phyloP scores from a whole-genome alignment of 2,888 invertebrate species.

The Pyrrhosoma nymphula region DNA sequence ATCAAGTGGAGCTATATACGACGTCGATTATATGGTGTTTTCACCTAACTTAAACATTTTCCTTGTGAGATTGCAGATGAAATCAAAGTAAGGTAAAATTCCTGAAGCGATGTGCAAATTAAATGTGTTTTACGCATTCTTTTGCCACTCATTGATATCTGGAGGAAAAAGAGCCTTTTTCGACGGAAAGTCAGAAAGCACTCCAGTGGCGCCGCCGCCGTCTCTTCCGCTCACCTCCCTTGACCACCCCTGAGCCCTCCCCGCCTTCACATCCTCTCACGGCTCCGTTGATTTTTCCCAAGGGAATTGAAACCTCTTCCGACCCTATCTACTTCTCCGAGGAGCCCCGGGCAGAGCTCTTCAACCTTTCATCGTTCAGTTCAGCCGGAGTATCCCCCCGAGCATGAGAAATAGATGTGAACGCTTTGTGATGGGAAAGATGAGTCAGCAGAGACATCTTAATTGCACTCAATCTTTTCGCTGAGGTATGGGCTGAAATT shows the following conservation, averaged over 20 bases:
- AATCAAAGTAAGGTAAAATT: too few species aligned
- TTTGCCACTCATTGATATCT: too few species aligned
- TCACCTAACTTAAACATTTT: too few species aligned
- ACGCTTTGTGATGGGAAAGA: conserved; percentile 43
- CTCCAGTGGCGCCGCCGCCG: background rate
- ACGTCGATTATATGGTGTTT: too few species aligned
- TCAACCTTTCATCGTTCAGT: conserved; percentile 41
- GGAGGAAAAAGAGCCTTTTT: background rate
- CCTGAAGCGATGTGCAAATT: too few species aligned
- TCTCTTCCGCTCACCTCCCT: background rate
- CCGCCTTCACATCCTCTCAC: background rate
- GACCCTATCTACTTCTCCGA: conserved; percentile 23
- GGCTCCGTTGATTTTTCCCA: conserved; percentile 57
- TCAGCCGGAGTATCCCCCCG: background rate
- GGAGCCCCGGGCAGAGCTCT: conserved; percentile 17
- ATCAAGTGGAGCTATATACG: too few species aligned
- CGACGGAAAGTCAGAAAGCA: background rate
- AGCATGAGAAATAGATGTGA: conserved; percentile 46
- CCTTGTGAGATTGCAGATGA: too few species aligned
- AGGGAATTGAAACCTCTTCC: conserved; percentile 62
- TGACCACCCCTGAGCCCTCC: background rate
- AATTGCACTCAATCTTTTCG: conserved; percentile 20
- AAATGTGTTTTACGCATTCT: too few species aligned
- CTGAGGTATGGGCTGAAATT: background rate
- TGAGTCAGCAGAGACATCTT: conserved; percentile 66